Percentiles rank a stretch among this genome's conserved stretches.
phyloP scores from a whole-genome alignment of 2,113 vertebrate species.

The Sylvia atricapilla region DNA sequence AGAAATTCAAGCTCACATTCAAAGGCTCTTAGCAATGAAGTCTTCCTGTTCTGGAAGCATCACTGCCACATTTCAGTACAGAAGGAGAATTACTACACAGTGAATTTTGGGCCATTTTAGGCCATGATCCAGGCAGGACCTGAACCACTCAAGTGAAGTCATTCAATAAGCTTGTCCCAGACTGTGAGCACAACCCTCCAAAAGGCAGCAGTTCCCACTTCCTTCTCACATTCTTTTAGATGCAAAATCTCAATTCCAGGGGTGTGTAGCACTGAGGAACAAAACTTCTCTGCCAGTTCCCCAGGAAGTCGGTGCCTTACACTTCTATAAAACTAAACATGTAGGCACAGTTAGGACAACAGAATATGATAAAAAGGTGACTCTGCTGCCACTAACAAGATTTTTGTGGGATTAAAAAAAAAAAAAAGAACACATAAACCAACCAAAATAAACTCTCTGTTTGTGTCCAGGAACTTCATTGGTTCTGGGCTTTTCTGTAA shows the following conservation, averaged over 20 bases:
- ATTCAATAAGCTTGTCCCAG: not conserved
- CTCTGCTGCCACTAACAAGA: not conserved
- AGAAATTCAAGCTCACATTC: not conserved
- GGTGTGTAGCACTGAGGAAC: not conserved
- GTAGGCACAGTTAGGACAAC: not conserved
- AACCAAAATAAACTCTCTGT: not conserved
- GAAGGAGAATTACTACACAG: not conserved
- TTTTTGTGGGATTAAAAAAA: not conserved
- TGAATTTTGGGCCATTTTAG: not conserved
- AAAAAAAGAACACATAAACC: not conserved
- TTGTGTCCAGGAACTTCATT: conserved; percentile 30
- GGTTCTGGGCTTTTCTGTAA: conserved; percentile 46
- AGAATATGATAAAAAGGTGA: not conserved
- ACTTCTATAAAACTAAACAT: not conserved
- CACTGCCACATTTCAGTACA: not conserved
- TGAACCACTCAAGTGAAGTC: not conserved
- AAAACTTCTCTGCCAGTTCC: not conserved
- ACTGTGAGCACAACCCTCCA: not conserved
- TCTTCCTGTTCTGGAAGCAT: not conserved
- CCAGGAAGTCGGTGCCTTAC: not conserved
- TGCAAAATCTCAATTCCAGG: not conserved
- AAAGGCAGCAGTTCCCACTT: not conserved
- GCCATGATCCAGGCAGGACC: not conserved
- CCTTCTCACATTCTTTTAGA: not conserved
- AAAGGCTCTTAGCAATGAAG: not conserved